Conservation (phyloP, 2,113 vertebrate genomes). For the Leuciscus idus region DNA sequence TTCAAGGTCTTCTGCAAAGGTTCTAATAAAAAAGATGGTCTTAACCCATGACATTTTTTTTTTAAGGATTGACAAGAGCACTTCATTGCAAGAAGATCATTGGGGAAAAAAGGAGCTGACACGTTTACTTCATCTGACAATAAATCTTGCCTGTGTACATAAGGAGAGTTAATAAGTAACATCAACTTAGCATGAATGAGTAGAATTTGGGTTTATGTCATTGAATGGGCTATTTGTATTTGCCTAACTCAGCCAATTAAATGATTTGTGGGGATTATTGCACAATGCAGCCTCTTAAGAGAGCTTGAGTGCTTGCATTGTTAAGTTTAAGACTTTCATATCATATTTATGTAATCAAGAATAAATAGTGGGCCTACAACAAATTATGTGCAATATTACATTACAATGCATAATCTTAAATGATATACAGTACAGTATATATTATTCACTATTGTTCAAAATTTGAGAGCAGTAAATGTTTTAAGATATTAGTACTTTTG, state of each 20-base stretch:
- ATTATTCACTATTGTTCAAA: neutral
- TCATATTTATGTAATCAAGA: neutral
- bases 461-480: neutral
- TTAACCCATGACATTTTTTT: neutral
- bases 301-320: neutral
- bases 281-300: neutral
- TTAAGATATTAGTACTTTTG: neutral
- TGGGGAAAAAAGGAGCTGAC: neutral
- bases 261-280: slow-evolving; percentile 14
- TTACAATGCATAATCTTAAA: neutral
- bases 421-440: neutral
- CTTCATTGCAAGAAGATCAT: neutral
- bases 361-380: neutral
- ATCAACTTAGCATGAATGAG: neutral
- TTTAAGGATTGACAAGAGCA: neutral
- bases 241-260: neutral
- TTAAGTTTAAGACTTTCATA: neutral
- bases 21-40: slow-evolving; percentile 55
- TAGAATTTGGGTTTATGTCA: neutral
- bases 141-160: neutral
- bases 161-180: neutral
- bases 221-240: slow-evolving; percentile 20
- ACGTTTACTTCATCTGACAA: neutral
- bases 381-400: neutral
- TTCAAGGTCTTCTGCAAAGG: slow-evolving; percentile 66